phyloP scores from a whole-genome alignment of 2,888 invertebrate genomes.

The Metacarcinus magister region DNA sequence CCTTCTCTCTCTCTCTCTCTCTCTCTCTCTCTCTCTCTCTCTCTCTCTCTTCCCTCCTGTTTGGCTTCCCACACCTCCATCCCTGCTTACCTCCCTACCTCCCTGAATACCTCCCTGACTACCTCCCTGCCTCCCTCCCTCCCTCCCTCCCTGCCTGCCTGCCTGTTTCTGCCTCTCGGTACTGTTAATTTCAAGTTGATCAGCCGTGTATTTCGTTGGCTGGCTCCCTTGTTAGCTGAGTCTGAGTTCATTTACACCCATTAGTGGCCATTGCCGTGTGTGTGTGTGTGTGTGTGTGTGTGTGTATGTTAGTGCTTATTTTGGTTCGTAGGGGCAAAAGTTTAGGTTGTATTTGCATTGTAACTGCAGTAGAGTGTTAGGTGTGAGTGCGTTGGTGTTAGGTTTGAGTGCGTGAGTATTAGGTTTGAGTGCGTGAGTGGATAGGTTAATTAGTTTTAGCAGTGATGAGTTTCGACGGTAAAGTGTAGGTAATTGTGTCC shows the following conservation, averaged over 20 bases:
- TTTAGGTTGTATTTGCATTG: too few species aligned
- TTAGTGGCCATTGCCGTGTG: background rate
- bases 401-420: too few species aligned
- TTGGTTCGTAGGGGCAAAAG: background rate
- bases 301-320: background rate
- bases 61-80: background rate
- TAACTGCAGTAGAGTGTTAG: too few species aligned
- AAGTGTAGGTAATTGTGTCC: too few species aligned
- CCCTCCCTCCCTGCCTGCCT: background rate
- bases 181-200: background rate
- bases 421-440: too few species aligned
- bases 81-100: background rate
- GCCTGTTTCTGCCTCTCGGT: background rate
- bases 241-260: background rate
- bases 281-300: constrained; percentile 15
- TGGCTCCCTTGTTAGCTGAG: background rate
- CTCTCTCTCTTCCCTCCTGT: background rate
- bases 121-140: background rate
- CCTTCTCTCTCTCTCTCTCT: background rate
- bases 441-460: too few species aligned
- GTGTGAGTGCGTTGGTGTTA: too few species aligned
- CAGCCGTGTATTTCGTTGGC: background rate
- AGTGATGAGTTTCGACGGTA: too few species aligned
- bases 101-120: background rate
- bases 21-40: background rate